Conservation (phyloP, 2,113 vertebrate species). For the Psittacara wagleri region DNA sequence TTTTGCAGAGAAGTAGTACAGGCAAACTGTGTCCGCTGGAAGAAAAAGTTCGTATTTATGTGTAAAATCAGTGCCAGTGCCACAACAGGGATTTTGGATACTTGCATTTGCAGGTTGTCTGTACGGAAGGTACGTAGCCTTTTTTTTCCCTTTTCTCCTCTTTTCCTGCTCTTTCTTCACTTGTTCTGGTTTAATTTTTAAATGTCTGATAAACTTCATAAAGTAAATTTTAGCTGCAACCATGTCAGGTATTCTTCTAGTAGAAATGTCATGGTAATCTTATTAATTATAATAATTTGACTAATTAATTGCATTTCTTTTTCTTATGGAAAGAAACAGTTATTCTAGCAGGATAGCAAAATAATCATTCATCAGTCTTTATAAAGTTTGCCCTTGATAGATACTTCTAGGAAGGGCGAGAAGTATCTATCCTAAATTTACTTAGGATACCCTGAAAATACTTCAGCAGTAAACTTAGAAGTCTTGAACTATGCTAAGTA, state of each 20-base stretch:
- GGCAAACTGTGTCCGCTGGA: slow-evolving; percentile 92
- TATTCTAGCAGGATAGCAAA: not conserved
- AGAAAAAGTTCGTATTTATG: slow-evolving; percentile 88
- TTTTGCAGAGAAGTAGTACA: slow-evolving; percentile 86
- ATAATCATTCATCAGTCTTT: not conserved
- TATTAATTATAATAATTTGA: not conserved
- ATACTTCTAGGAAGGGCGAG: not conserved
- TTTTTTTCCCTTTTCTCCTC: not conserved
- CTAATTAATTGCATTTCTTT: not conserved
- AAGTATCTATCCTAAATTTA: not conserved
- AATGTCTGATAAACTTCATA: not conserved
- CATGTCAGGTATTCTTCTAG: not conserved
- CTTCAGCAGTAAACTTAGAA: not conserved
- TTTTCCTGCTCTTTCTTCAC: not conserved
- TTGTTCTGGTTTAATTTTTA: not conserved
- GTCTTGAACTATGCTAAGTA: not conserved
- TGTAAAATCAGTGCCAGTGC: slow-evolving; percentile 94
- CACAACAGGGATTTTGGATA: slow-evolving; percentile 87
- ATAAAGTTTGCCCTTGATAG: not conserved
- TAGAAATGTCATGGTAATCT: not conserved
- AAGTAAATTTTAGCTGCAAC: not conserved
- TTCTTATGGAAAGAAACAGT: not conserved
- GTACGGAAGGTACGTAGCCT: slow-evolving; percentile 85
- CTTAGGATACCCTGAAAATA: not conserved
- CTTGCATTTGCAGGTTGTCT: slow-evolving; percentile 90